phyloP scores from a whole-genome alignment of 23 tunicate species.

The Pegea sp. region DNA sequence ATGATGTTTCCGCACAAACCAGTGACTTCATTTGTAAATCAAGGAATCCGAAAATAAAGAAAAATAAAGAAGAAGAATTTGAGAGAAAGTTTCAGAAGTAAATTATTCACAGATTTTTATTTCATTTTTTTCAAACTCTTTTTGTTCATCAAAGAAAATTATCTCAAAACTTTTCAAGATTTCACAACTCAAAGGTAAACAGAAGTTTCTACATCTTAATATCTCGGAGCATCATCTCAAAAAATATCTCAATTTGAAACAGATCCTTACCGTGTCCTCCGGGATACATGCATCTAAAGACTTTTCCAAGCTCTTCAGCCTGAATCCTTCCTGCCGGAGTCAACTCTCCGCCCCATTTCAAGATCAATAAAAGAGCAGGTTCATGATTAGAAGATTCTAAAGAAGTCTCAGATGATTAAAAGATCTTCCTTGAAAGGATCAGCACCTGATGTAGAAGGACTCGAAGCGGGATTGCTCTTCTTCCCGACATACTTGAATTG shows the following conservation, averaged over 20 bases:
- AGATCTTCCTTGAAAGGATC: neutral
- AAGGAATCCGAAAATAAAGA: neutral
- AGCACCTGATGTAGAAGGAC: neutral
- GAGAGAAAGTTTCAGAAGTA: neutral
- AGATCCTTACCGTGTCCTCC: conserved; percentile 79
- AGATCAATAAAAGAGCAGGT: conserved; percentile 55
- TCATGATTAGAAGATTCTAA: conserved; percentile 1
- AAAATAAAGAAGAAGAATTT: neutral
- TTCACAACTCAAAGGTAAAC: neutral
- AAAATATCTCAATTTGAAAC: too few species aligned
- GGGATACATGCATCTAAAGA: conserved; percentile 98
- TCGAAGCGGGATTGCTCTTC: conserved; percentile 1
- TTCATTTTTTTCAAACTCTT: too few species aligned
- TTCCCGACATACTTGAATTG: conserved; percentile 52
- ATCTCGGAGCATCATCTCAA: neutral
- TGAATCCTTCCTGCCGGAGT: conserved; percentile 96
- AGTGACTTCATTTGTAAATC: neutral
- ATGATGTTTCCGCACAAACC: conserved; percentile 1
- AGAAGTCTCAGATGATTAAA: neutral
- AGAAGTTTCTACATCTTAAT: neutral
- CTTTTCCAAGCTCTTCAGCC: conserved; percentile 94
- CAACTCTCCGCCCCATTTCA: conserved; percentile 98
- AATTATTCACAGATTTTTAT: too few species aligned
- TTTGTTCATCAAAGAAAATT: too few species aligned
- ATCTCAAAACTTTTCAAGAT: too few species aligned